These are phyloP conservation scores for Andrena cerasifolii DNA, from an alignment of 1,140 invertebrate genomes.

Conservation along the genomic window DNA sequence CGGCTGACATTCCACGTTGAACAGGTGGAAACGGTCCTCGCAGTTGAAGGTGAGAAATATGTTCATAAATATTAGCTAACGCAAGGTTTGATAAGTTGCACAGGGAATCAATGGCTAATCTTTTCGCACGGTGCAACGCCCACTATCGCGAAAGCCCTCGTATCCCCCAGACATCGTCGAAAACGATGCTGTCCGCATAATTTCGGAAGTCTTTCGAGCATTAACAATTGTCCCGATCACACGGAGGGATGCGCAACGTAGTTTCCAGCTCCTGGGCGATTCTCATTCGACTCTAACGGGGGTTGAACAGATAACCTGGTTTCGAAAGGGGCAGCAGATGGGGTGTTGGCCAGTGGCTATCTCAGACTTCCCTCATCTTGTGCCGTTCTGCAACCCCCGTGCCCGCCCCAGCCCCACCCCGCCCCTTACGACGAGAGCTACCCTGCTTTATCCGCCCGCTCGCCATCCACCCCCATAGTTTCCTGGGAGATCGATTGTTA, in stretches of 20 bases:
- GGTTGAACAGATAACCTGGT: constrained; percentile 68
- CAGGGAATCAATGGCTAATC: too few species aligned
- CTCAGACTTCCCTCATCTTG: constrained; percentile 76
- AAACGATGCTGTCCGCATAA: constrained; percentile 23
- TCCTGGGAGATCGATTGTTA: constrained; percentile 83
- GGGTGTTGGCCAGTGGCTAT: constrained; percentile 78
- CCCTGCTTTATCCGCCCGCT: constrained; percentile 72
- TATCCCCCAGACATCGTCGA: not conserved
- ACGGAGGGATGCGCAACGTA: constrained; percentile 55
- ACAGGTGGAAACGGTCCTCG: too few species aligned
- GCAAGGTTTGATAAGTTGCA: too few species aligned
- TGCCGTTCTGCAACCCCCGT: constrained; percentile 66
- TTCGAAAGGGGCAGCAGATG: constrained; percentile 73
- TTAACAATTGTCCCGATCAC: constrained; percentile 46
- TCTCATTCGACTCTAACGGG: constrained; percentile 61
- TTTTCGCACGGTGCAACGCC: not conserved
- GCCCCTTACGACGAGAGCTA: constrained; percentile 59
- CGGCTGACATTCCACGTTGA: too few species aligned
- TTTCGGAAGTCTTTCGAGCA: constrained; percentile 46
- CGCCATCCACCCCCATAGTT: constrained; percentile 80
- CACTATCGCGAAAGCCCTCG: not conserved
- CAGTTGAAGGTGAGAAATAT: too few species aligned
- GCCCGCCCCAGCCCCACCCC: constrained; percentile 59
- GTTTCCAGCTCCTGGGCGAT: constrained; percentile 50
- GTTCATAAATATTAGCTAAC: too few species aligned